Evolutionary conservation across 2,888 invertebrate genomes (phyloP), one percentile per base, ranked within the genome.

Genomic region (Nemotelus pantherinus): DNA sequence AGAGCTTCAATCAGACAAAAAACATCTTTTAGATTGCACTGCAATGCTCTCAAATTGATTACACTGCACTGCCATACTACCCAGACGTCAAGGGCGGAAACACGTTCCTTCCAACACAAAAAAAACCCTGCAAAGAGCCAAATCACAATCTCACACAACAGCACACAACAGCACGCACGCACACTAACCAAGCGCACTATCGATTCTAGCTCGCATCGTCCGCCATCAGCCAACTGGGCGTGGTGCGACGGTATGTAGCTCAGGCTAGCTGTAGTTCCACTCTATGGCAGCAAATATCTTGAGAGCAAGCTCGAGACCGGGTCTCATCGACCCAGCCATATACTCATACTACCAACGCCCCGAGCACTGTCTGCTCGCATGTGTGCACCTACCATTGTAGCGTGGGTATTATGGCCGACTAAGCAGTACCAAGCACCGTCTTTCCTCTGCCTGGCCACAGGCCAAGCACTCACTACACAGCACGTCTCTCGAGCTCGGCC

Each of bases 161-260:
- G 41, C 58, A 43, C 72, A 60, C 74, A 58, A 25, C 9, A 53
- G 45, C 72, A 74, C 74, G 39, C 74, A 74, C 50, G 50, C 57
- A 58, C 60, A 63, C 48, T 74, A 47, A 50, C 41, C 74, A 60
- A 45, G 60, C 39, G 47, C 45, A 60, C 74, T 60, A 60, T 60
- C 1, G 48, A 74, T 48, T 74, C 48, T 7, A 50, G 63, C 74
- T 58, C 68, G 65, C 68, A 6, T 1, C 25, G 25, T 58, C 41
- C 48, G 25, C 65, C 5, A 65, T 76, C 79, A 71, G 79, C 79
- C 79, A 79, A 78, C 74, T 79, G 79, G 79, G 79, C 79, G 79
- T 79, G 79, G 79, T 78, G 72, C 79, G 71, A 44, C 74, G 67
- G 77, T 43, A 45, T 67, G 44, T 55, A 55, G 74, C 71, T 72